These are phyloP conservation scores for Hirtodrosophila histrioides DNA, from an alignment of 2,888 invertebrate species.

Conservation along the genomic window DNA sequence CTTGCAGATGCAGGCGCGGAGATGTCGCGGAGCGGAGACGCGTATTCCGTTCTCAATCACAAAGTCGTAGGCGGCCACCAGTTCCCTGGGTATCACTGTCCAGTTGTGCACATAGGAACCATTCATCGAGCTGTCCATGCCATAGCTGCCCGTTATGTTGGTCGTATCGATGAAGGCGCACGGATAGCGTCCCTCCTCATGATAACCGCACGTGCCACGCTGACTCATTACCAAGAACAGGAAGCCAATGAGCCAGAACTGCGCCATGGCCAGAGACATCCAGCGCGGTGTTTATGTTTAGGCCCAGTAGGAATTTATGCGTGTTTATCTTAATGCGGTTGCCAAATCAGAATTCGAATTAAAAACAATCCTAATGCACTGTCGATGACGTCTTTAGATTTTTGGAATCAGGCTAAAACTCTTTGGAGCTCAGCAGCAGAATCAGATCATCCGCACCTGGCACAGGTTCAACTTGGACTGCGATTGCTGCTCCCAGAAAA, in stretches of 20 bases:
- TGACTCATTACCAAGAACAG: slow-evolving; percentile 27
- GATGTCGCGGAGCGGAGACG: slow-evolving; percentile 64
- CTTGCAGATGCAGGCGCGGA: slow-evolving; percentile 82
- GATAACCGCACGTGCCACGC: slow-evolving; percentile 34
- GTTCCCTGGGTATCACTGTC: slow-evolving; percentile 72
- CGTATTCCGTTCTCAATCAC: slow-evolving; percentile 73
- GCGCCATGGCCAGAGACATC: slow-evolving; percentile 48
- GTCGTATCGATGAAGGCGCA: slow-evolving; percentile 81
- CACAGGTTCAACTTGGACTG: slow-evolving; percentile 50
- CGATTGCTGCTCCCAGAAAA: slow-evolving; percentile 1
- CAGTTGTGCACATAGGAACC: slow-evolving; percentile 77
- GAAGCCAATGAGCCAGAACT: slow-evolving; percentile 25
- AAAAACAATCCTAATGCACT: slow-evolving; percentile 16
- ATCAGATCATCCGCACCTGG: slow-evolving; percentile 52
- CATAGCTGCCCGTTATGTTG: slow-evolving; percentile 78
- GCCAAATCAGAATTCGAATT: slow-evolving; percentile 23
- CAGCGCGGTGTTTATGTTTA: slow-evolving; percentile 48
- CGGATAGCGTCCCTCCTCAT: slow-evolving; percentile 70
- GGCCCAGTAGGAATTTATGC: slow-evolving; percentile 24
- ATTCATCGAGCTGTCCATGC: slow-evolving; percentile 38
- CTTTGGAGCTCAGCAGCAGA: slow-evolving; percentile 2
- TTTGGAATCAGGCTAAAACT: too few species aligned
- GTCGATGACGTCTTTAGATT: slow-evolving; percentile 10
- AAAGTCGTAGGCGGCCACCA: slow-evolving; percentile 79
- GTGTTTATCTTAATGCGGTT: slow-evolving; percentile 45